Conservation (phyloP, 2,113 vertebrate genomes). For the Herpetotheres cachinnans region DNA sequence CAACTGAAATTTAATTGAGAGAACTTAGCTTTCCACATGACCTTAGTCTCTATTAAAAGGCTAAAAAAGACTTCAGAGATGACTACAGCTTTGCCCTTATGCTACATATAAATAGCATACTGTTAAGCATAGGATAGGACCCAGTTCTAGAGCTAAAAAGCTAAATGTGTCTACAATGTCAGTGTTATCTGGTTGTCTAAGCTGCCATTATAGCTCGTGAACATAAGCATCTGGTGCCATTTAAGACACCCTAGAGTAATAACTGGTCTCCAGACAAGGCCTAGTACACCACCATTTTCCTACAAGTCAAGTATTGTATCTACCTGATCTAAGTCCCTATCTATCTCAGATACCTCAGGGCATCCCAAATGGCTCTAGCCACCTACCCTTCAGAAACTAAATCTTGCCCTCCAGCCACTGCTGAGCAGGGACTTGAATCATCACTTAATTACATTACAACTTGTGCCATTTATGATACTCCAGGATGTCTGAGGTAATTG, state of each 20-base stretch:
- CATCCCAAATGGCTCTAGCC: not conserved
- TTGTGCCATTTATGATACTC: not conserved
- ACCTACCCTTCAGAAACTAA: not conserved
- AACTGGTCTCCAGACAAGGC: accelerated
- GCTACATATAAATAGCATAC: not conserved
- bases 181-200: not conserved
- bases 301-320: not conserved
- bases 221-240: not conserved
- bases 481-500: not conserved
- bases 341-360: not conserved
- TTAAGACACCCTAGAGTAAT: not conserved
- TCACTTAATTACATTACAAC: not conserved
- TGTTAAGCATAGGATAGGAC: not conserved
- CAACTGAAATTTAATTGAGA: not conserved
- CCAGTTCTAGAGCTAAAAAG: not conserved
- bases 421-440: not conserved
- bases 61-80: not conserved
- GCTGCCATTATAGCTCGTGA: not conserved
- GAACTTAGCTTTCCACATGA: not conserved
- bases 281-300: not conserved
- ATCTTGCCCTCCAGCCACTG: not conserved
- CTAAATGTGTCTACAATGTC: not conserved
- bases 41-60: not conserved
- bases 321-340: not conserved
- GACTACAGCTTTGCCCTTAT: not conserved